phyloP scores from a whole-genome alignment of 2,113 vertebrate genomes.

The Clarias batrachus region DNA sequence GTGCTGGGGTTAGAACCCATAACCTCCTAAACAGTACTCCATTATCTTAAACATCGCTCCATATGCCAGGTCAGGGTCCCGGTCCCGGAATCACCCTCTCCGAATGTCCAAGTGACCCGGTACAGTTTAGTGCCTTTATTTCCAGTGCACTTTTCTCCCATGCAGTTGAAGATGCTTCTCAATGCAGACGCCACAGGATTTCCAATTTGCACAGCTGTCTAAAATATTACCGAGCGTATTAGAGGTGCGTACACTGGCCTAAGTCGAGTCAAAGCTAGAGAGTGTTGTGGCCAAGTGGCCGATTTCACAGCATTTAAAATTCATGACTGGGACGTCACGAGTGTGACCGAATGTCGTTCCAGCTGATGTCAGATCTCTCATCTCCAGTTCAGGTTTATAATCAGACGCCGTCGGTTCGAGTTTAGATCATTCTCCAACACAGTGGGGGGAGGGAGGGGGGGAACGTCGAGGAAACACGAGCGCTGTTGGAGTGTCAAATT shows the following conservation, averaged over 20 bases:
- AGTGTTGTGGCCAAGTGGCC: background rate
- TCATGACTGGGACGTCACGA: background rate
- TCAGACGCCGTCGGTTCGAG: slow-evolving; percentile 13
- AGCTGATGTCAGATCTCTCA: background rate
- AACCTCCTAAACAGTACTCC: too few relatives aligned
- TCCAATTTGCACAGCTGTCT: slow-evolving; percentile 32
- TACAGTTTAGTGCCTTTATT: background rate
- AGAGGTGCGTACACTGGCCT: background rate
- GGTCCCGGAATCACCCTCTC: background rate
- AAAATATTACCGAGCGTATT: slow-evolving; percentile 19
- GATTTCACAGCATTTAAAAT: slow-evolving; percentile 18
- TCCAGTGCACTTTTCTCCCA: background rate
- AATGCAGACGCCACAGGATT: slow-evolving; percentile 18
- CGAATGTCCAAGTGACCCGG: background rate
- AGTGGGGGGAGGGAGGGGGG: too few relatives aligned
- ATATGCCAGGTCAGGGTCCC: too few relatives aligned
- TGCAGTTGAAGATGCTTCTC: background rate
- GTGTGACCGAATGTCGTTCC: background rate
- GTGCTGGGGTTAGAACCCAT: too few relatives aligned
- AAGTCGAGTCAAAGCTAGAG: background rate
- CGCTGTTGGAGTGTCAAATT: background rate
- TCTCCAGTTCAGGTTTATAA: background rate
- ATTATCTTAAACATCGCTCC: too few relatives aligned
- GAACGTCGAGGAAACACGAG: background rate
- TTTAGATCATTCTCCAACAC: background rate